These are phyloP conservation scores for Monopis laevigella DNA, from an alignment of 2,888 invertebrate species.

Conservation along the genomic window DNA sequence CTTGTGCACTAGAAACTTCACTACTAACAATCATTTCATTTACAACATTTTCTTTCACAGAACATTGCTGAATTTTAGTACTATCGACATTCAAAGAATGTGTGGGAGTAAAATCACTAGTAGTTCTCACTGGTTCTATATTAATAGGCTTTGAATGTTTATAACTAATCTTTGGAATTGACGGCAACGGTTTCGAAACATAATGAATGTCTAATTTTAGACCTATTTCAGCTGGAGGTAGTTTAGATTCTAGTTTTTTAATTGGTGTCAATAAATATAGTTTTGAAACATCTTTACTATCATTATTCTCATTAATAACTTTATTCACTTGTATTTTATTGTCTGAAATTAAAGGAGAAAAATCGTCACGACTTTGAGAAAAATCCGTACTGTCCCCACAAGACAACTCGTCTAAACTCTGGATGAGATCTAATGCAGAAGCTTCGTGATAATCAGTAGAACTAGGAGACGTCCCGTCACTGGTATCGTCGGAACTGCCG, in stretches of 20 bases:
- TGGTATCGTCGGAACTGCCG: slow-evolving; percentile 41
- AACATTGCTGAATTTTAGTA: too few species aligned
- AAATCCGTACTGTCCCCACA: slow-evolving; percentile 54
- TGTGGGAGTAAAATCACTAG: too few species aligned
- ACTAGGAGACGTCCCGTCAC: slow-evolving; percentile 55
- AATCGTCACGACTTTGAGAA: slow-evolving; percentile 56
- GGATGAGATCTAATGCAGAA: slow-evolving; percentile 50
- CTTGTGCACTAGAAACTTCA: too few species aligned
- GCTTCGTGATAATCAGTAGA: slow-evolving; percentile 62
- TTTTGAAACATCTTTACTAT: not conserved
- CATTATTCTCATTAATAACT: not conserved
- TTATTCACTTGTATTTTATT: slow-evolving; percentile 1
- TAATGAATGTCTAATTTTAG: too few species aligned
- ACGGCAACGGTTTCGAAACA: too few species aligned
- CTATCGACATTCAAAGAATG: too few species aligned
- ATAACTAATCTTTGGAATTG: too few species aligned
- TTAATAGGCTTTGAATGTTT: too few species aligned
- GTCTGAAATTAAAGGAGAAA: slow-evolving; percentile 33
- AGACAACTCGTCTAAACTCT: slow-evolving; percentile 51
- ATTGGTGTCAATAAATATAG: not conserved
- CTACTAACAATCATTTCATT: too few species aligned
- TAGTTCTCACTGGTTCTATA: too few species aligned
- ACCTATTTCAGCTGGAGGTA: too few species aligned
- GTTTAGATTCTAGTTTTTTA: not conserved
- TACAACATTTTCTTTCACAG: too few species aligned